Evolutionary conservation across 2,113 vertebrate species (phyloP).

Genomic region (Thinocorus orbignyianus): DNA sequence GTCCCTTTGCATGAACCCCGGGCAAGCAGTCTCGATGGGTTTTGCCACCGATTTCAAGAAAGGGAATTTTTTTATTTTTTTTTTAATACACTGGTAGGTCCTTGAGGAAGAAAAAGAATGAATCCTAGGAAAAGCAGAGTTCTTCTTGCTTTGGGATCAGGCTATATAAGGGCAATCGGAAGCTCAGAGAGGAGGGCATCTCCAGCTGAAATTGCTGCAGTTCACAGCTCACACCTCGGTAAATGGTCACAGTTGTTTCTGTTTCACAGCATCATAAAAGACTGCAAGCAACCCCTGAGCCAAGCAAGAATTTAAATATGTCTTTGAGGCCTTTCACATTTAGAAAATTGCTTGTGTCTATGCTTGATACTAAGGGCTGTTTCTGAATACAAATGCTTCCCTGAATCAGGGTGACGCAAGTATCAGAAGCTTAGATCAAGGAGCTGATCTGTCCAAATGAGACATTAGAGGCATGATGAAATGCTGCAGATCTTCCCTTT

Average conservation of each 20-base stretch:
- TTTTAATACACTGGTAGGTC: background rate
- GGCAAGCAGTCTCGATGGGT: background rate
- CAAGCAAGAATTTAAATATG: slow-evolving; percentile 28
- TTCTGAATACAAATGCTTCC: slow-evolving; percentile 43
- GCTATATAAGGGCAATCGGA: background rate
- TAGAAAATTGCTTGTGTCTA: slow-evolving; percentile 9
- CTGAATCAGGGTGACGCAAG: background rate
- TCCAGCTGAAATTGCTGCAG: background rate
- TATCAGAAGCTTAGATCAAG: slow-evolving; percentile 52
- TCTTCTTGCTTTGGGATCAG: background rate
- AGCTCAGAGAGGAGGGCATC: background rate
- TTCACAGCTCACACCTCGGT: background rate
- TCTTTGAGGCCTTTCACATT: slow-evolving; percentile 30
- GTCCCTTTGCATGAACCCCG: background rate
- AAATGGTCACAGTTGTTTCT: background rate
- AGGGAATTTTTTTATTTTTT: background rate
- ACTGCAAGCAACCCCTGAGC: background rate
- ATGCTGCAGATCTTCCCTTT: slow-evolving; percentile 44
- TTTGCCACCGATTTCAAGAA: background rate
- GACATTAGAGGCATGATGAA: slow-evolving; percentile 30
- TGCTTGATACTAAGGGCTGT: background rate
- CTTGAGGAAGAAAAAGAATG: background rate
- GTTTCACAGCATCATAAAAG: slow-evolving; percentile 5
- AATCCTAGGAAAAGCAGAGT: background rate
- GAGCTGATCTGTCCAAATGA: slow-evolving; percentile 40